Percentiles rank a stretch among this genome's conserved stretches.
These are phyloP conservation scores for Brachionus angularis DNA, from an alignment of 1,140 invertebrate genomes.

Conservation along the genomic window DNA sequence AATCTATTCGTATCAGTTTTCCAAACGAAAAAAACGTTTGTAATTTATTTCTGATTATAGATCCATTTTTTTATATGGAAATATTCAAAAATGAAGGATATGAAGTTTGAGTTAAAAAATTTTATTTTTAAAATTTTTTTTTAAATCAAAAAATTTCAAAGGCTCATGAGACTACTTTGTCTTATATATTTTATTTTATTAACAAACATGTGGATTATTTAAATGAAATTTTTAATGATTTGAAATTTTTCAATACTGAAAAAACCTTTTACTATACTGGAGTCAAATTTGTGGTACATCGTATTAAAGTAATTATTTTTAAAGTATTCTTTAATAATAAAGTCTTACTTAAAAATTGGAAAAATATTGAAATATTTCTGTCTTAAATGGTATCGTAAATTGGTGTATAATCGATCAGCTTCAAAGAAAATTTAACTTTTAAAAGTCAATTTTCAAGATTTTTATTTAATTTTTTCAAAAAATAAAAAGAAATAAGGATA, in stretches of 20 bases:
- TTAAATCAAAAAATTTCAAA: not conserved
- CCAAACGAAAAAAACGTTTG: not conserved
- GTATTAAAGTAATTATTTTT: constrained; percentile 17
- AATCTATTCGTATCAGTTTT: too few species aligned
- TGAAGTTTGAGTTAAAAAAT: too few species aligned
- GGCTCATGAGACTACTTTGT: not conserved
- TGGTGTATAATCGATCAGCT: too few species aligned
- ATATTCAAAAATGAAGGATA: not conserved
- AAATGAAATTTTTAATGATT: constrained; percentile 2
- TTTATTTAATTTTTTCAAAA: too few species aligned
- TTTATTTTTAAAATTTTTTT: not conserved
- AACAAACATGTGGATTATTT: not conserved
- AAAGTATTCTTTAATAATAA: not conserved
- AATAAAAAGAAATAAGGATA: too few species aligned
- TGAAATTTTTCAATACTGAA: not conserved
- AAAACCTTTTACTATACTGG: not conserved
- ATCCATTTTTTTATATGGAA: constrained; percentile 1
- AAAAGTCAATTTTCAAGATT: too few species aligned
- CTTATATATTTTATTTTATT: not conserved
- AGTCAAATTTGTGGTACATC: not conserved
- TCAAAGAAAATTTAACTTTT: too few species aligned
- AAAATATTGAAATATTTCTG: too few species aligned
- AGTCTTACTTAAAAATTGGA: not conserved
- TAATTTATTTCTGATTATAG: constrained; percentile 1
- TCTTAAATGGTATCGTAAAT: too few species aligned